Percentiles rank a stretch among this genome's conserved stretches.
Conservation (phyloP, 2,888 invertebrate species). For the Congeria kusceri region DNA sequence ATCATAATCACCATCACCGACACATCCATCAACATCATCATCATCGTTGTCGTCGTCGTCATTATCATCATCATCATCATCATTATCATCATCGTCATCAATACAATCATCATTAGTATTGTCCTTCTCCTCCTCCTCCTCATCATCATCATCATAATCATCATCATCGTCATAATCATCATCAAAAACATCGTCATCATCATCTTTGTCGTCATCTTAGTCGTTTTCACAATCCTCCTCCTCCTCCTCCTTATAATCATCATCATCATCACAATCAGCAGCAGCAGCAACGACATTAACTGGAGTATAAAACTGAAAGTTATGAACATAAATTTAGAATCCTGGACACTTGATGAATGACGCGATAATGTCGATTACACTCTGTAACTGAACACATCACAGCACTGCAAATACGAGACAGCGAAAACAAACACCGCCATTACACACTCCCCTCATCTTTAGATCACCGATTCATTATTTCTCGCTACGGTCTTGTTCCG, state of each 20-base stretch:
- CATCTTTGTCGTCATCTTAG: slow-evolving; percentile 18
- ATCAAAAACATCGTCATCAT: slow-evolving; percentile 13
- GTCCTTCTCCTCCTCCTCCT: background rate
- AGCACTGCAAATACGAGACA: too few relatives aligned
- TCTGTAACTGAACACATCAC: too few relatives aligned
- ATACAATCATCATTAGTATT: background rate
- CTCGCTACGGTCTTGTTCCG: too few relatives aligned
- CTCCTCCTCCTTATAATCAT: slow-evolving; percentile 17
- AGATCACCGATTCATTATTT: too few relatives aligned
- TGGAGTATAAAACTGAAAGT: background rate
- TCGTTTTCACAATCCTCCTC: slow-evolving; percentile 28
- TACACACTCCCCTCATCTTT: too few relatives aligned
- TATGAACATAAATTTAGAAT: too few relatives aligned
- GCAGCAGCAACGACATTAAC: background rate
- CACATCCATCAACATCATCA: background rate
- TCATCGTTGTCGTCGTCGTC: background rate
- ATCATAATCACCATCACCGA: background rate
- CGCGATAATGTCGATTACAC: too few relatives aligned
- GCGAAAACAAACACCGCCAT: too few relatives aligned
- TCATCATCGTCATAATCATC: background rate
- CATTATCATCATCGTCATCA: background rate
- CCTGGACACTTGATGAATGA: too few relatives aligned
- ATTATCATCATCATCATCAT: background rate
- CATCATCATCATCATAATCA: background rate
- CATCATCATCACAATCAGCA: background rate